Base-by-base conservation (phyloP, 2,888 invertebrate species). In the Enchytraeus crypticus region DNA sequence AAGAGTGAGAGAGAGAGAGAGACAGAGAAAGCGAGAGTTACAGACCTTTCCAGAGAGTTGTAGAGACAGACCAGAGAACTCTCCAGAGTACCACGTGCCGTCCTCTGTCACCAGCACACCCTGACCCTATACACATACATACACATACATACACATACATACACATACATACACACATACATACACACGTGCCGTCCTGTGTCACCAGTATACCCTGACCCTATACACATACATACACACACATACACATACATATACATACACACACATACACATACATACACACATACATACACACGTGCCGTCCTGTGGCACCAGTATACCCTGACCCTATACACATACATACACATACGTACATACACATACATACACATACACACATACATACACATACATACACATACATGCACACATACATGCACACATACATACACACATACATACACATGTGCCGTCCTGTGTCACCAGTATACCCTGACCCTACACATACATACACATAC, bases 71-170 rank as follows among this genome's bases (percentile, higher is more conserved):
- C 87, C 86, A 65, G 86, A 84, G 71, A 92, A 87, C 74, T 92
- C 90, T 0, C 92, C 92, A 74, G 92, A 91, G 72, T 90, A 92
- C 76, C 88, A 88, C 2, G 89, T 88, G 32, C 88, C 88, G 73
- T 92, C 90, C 76, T 90, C 89, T 66, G 90, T 87, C 26, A 92
- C 85, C 84, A 91, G 90, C 8, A 92, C 84, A 2, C 91, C 91
- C 70, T 86, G 86, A n/a, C 91, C 91, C 89, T 89, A 70, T 3
- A 8, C 53, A 55, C 11, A 55, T 45, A 8, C 38, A 55, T 53
- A 30, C 32, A 53, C 14, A n/a, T 29, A 53, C 21, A n/a, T n/a
- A n/a, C n/a, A n/a, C n/a, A n/a, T n/a, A n/a, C n/a, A n/a, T n/a
- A n/a, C n/a, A n/a, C n/a, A n/a, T n/a, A n/a, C n/a, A n/a, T n/a